These are phyloP conservation scores for Drosophila cardini DNA, from an alignment of 1,140 invertebrate species.

Conservation along the genomic window DNA sequence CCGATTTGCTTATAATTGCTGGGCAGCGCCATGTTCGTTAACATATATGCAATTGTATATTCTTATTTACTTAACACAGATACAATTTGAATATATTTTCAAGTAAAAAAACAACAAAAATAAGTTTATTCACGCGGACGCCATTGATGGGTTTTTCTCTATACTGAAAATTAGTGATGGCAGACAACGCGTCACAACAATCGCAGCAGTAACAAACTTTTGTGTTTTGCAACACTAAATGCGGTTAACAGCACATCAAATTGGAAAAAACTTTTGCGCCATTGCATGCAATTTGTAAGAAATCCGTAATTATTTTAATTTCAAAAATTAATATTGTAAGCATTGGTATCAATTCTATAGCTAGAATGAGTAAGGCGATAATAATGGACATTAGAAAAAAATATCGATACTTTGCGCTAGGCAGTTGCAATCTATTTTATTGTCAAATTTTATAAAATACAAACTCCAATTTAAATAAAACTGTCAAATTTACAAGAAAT, in stretches of 20 bases:
- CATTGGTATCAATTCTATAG: too few relatives aligned
- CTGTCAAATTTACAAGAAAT: too few relatives aligned
- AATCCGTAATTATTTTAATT: too few relatives aligned
- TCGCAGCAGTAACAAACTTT: background rate
- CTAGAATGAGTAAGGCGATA: too few relatives aligned
- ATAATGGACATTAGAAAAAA: too few relatives aligned
- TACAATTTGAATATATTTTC: slow-evolving; percentile 33
- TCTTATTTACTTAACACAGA: slow-evolving; percentile 19
- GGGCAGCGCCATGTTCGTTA: slow-evolving; percentile 88
- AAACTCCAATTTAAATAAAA: too few relatives aligned
- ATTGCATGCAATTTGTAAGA: too few relatives aligned
- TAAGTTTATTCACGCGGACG: slow-evolving; percentile 69
- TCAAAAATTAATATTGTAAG: too few relatives aligned
- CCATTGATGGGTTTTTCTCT: slow-evolving; percentile 74
- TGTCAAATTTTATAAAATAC: too few relatives aligned
- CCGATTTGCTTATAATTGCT: slow-evolving; percentile 89
- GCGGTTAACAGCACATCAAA: background rate
- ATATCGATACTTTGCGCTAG: too few relatives aligned
- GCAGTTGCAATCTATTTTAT: too few relatives aligned
- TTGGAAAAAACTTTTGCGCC: background rate
- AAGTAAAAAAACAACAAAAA: slow-evolving; percentile 56
- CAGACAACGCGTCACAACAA: slow-evolving; percentile 47
- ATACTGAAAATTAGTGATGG: slow-evolving; percentile 53
- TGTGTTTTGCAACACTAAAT: slow-evolving; percentile 13
- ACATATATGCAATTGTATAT: slow-evolving; percentile 36